Base-by-base conservation (phyloP, 2,888 invertebrate genomes). In the Atethmia centrago region DNA sequence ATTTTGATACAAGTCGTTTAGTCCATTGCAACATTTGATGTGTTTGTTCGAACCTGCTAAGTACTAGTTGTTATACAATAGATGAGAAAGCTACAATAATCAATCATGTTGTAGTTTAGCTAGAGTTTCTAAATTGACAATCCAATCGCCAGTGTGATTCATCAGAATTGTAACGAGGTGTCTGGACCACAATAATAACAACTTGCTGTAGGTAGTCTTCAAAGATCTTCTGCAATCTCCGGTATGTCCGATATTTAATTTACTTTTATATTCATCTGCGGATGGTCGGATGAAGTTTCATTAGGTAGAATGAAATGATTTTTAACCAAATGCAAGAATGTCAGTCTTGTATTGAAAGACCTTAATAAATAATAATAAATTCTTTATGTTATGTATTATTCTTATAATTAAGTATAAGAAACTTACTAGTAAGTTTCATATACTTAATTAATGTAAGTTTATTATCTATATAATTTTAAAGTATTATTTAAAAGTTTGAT, bases 51-150 rank as follows among this genome's bases (percentile, higher is more conserved):
- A 51, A 74, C 10, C n/a, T 61, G 47, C 40, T 47, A 10, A 53
- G 45, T 59, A 72, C 59, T 80, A 45, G n/a, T 31, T 28, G 14
- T 53, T 42, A 51, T 49, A 14, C 19, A 42, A 21, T 42, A 14
- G 21, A 53, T 21, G 47, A 62, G 82, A 82, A 84, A 82, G 77
- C 59, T 56, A 47, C 40, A 49, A 25, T 64, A 58, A 73, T 69
- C 80, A 69, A 63, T 68, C 51, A 55, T 51, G 19, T 40, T 53
- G 25, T n/a, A 58, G 31, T 63, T 63, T 8, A 49, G 21, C 36
- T 55, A 47, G 45, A 80, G 51, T 83, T 83, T 79, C 63, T 55
- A 78, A 83, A 78, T 55, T 65, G 53, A 59, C 53, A 55, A 79
- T 25, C 16, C 53, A 53, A 78, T 36, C 19, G 40, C 53, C 2